A percentile compares a stretch with the other conserved stretches of the same genome.
Evolutionary conservation across 2,113 vertebrate genomes (phyloP).

Genomic region (Jacana jacana): DNA sequence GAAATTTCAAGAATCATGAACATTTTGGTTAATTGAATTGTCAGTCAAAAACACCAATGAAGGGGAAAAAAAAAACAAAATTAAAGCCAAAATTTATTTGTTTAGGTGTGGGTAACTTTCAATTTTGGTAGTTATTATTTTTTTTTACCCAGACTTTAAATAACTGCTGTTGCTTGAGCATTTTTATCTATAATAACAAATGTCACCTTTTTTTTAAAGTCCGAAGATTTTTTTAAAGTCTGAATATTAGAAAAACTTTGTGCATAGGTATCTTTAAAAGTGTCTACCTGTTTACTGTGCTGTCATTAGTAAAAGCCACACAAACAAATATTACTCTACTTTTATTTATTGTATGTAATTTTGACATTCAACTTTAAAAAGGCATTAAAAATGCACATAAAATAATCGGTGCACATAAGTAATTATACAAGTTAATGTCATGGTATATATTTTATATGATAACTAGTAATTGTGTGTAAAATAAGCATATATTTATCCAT

Average conservation of each 20-base stretch:
- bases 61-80: background rate
- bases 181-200: background rate
- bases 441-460: background rate
- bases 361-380: conserved; percentile 8
- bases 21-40: background rate
- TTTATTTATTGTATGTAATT: conserved; percentile 15
- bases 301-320: background rate
- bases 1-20: background rate
- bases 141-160: background rate
- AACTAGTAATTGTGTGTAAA: background rate
- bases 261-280: background rate
- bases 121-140: background rate
- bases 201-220: background rate
- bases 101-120: background rate
- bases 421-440: background rate
- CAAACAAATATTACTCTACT: background rate
- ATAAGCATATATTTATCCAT: background rate
- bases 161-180: background rate
- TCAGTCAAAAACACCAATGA: background rate
- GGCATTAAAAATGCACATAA: background rate
- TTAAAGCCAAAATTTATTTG: background rate
- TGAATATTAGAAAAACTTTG: background rate
- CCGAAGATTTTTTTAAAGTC: background rate
- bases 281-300: conserved; percentile 43
- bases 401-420: background rate